Evolutionary conservation across 2,888 invertebrate genomes (phyloP).

Genomic region (Latrodectus hesperus): DNA sequence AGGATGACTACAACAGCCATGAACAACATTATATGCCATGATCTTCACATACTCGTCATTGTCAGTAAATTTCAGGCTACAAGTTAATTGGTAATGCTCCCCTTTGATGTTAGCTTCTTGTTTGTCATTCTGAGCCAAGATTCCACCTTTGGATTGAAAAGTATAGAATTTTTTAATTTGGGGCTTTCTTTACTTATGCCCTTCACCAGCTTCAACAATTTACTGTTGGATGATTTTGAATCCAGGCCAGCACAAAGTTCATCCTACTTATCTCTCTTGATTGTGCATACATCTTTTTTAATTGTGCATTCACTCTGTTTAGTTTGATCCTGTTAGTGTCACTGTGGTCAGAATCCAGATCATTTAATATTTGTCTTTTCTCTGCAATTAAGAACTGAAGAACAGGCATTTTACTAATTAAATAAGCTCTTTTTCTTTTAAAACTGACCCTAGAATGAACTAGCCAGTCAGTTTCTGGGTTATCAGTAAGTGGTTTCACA

Average conservation of each 20-base stretch:
- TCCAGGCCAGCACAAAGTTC: not conserved
- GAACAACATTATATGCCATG: not conserved
- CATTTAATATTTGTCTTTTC: no score
- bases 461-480: not conserved
- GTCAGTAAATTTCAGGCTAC: not conserved
- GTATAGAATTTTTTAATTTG: conserved; percentile 4
- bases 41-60: conserved; percentile 7
- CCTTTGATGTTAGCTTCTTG: not conserved
- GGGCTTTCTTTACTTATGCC: not conserved
- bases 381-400: no score
- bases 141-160: not conserved
- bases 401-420: conserved; percentile 9
- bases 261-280: conserved; percentile 3
- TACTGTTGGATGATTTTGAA: not conserved
- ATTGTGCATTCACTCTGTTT: conserved; percentile 9
- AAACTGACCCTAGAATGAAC: not conserved
- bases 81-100: not conserved
- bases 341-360: no score
- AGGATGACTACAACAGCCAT: conserved; percentile 10
- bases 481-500: conserved; percentile 14
- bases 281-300: not conserved
- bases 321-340: not conserved
- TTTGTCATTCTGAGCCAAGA: conserved; percentile 20
- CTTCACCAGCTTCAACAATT: not conserved
- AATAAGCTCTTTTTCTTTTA: conserved; percentile 3